phyloP scores from a whole-genome alignment of 2,888 invertebrate genomes.

The Pseudeuparius sepicola region DNA sequence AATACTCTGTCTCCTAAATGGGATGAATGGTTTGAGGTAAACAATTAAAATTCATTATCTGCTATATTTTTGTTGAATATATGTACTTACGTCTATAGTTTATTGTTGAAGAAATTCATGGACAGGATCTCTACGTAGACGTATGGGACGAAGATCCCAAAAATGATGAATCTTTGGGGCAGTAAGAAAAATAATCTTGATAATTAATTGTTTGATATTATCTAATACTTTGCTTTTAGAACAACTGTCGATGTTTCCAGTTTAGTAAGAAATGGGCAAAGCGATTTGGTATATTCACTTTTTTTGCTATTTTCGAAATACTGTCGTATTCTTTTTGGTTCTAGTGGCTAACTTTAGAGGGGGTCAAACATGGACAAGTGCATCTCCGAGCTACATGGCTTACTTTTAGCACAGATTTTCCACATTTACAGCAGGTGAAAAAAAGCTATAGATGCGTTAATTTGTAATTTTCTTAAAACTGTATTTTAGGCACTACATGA shows the following conservation, averaged over 20 bases:
- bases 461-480: conserved; percentile 26
- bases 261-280: too few relatives aligned
- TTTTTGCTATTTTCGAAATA: too few relatives aligned
- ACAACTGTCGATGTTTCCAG: conserved; percentile 57
- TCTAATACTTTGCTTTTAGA: conserved; percentile 39
- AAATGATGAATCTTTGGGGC: conserved; percentile 28
- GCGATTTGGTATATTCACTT: too few relatives aligned
- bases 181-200: conserved; percentile 16
- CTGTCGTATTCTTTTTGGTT: too few relatives aligned
- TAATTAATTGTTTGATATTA: neutral
- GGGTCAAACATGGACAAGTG: conserved; percentile 88
- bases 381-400: conserved; percentile 87
- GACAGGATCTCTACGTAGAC: conserved; percentile 24
- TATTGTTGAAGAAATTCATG: conserved; percentile 23
- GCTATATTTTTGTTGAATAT: too few relatives aligned
- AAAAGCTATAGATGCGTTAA: too few relatives aligned
- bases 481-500: conserved; percentile 55
- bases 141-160: conserved; percentile 27
- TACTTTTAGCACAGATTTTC: conserved; percentile 57
- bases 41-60: conserved; percentile 12
- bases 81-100: too few relatives aligned
- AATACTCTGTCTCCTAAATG: conserved; percentile 91
- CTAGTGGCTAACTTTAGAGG: conserved; percentile 91
- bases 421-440: conserved; percentile 65
- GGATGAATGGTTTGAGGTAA: conserved; percentile 97